Evolutionary conservation across 1,140 invertebrate genomes (phyloP), one percentile per base, ranked within the genome.

Genomic region (Macrobrachium nipponense): DNA sequence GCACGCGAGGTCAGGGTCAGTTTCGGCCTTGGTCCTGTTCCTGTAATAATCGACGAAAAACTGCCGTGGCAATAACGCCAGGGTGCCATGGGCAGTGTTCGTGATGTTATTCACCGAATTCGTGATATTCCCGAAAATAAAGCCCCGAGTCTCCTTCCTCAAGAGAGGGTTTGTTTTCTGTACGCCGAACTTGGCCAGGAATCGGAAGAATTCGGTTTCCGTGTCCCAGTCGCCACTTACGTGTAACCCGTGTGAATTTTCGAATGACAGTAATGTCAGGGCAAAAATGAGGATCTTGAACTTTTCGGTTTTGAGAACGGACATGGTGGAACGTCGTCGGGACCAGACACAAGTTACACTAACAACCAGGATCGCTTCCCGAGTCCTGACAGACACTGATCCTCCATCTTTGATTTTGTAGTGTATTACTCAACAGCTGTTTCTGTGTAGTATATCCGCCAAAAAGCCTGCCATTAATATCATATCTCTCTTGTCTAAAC

Each of bases 121-220:
- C 10, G 75, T 85, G 0, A 98, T 94, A 92, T 98, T 98, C 20
- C 97, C 98, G 91, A 97, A 98, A 89, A 98, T 97, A 91, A 97
- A 98, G 51, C 98, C 98, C 92, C 95, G 95, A 84, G 96, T 97
- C 87, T 96, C 94, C 88, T 94, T 94, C 89, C 94, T 92, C 88
- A 95, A 93, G 91, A 96, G 94, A 36, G 94, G 93, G 91, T 98
- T 96, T n/a, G 97, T 98, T 92, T 98, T 98, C 92, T 98, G 97
- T 91, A 99, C 97, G 81, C 97, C 98, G 91, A 98, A 99, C 92
- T 98, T 98, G 5, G 96, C 93, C 60, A 99, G 92, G 92, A 98
- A 98, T 90, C 95, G 94, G 91, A 98, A 98, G 91, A 98, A 98
- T 62, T 96, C 94, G 43, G 72, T 64, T n/a, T 79, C 76, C 11